Evolutionary conservation across 2,113 vertebrate species (phyloP).

Genomic region (Nothobranchius furzeri): DNA sequence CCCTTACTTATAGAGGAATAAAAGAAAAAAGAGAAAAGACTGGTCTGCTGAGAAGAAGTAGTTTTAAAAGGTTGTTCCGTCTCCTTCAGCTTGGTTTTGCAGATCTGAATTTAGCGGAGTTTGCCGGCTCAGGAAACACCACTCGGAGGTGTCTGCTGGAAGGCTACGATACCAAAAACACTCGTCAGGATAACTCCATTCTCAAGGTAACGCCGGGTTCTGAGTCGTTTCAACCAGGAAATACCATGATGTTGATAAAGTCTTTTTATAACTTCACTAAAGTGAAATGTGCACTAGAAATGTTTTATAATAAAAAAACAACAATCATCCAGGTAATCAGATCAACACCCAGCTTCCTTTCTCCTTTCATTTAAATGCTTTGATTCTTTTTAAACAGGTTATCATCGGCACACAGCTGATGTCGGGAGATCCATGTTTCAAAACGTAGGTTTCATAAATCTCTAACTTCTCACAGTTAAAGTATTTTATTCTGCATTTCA

Average conservation of each 20-base stretch:
- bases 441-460: conserved; percentile 86
- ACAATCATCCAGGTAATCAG: too few species aligned
- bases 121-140: conserved; percentile 95
- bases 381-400: conserved; percentile 70
- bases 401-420: conserved; percentile 96
- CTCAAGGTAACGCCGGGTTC: conserved; percentile 86
- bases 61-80: conserved; percentile 30
- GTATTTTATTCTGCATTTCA: not conserved
- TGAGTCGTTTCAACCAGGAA: not conserved
- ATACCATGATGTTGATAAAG: not conserved
- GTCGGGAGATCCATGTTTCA: conserved; percentile 98
- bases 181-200: conserved; percentile 98
- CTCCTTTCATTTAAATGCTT: not conserved
- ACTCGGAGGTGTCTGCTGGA: conserved; percentile 96
- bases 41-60: not conserved
- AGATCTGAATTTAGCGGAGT: conserved; percentile 97
- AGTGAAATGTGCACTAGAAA: not conserved
- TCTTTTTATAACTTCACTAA: not conserved
- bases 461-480: too few species aligned
- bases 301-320: not conserved
- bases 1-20: not conserved
- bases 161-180: conserved; percentile 99
- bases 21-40: not conserved
- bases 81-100: conserved; percentile 91
- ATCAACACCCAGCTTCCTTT: too few species aligned